Evolutionary conservation across 2,888 invertebrate species (phyloP).

Genomic region (Ptychoptera contaminata): DNA sequence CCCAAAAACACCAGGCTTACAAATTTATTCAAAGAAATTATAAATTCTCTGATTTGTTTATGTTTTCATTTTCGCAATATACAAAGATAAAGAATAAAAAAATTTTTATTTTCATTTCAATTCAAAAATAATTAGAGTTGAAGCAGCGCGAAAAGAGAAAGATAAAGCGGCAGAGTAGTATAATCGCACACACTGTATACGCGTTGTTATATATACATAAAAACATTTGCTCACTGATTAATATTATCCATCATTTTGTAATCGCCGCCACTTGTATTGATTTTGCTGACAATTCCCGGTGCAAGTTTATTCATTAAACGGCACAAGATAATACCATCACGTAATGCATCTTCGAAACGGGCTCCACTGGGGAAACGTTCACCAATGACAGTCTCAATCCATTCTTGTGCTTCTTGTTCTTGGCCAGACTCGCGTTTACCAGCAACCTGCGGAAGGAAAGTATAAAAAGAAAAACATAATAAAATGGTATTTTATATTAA

Average conservation of each 20-base stretch:
- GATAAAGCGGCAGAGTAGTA: too few relatives aligned
- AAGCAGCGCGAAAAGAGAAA: too few relatives aligned
- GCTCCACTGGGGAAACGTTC: slow-evolving; percentile 50
- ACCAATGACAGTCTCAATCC: slow-evolving; percentile 72
- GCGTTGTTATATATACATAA: too few relatives aligned
- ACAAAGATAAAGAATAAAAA: too few relatives aligned
- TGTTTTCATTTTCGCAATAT: too few relatives aligned
- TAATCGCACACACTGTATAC: too few relatives aligned
- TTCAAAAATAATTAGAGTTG: too few relatives aligned
- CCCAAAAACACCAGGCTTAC: too few relatives aligned
- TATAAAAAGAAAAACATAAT: neutral
- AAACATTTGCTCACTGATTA: slow-evolving; percentile 48
- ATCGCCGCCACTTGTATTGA: slow-evolving; percentile 72
- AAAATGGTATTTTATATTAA: too few relatives aligned
- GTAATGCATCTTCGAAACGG: slow-evolving; percentile 61
- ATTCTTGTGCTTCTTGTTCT: slow-evolving; percentile 65
- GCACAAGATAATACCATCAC: slow-evolving; percentile 74
- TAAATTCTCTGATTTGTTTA: too few relatives aligned
- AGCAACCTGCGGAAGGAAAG: slow-evolving; percentile 57
- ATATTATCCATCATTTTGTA: slow-evolving; percentile 97
- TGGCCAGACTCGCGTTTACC: slow-evolving; percentile 67
- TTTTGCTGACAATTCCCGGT: slow-evolving; percentile 70
- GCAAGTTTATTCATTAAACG: slow-evolving; percentile 77
- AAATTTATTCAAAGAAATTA: too few relatives aligned
- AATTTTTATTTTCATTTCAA: too few relatives aligned